Percentiles rank a stretch among this genome's conserved stretches.
Evolutionary conservation across 2,113 vertebrate genomes (phyloP).

Genomic region (Cardinalis cardinalis): DNA sequence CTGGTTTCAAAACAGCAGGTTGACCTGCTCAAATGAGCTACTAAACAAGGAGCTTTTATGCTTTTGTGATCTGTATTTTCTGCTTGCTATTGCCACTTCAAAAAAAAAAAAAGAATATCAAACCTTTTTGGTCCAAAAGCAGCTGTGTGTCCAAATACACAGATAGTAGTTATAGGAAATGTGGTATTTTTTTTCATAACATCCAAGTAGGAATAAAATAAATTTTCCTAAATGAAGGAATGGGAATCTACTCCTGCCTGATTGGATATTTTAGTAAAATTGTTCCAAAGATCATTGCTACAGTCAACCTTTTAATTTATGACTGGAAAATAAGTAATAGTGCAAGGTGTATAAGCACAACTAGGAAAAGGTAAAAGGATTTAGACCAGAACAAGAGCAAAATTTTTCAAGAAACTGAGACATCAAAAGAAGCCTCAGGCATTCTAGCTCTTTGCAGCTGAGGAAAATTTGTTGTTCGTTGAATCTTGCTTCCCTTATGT

Average conservation of each 20-base stretch:
- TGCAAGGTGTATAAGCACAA: neutral
- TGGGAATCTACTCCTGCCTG: neutral
- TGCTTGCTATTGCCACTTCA: neutral
- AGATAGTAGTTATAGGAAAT: neutral
- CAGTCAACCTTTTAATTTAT: neutral
- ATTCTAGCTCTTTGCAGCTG: neutral
- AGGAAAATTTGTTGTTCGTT: neutral
- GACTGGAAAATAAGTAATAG: neutral
- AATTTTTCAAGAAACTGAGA: constrained; percentile 1
- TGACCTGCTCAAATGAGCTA: neutral
- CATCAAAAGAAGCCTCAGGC: neutral
- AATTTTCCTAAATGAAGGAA: neutral
- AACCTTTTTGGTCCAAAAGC: neutral
- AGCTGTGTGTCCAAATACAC: neutral
- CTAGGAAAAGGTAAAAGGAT: neutral
- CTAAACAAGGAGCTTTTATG: neutral
- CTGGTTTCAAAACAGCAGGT: neutral
- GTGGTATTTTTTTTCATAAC: neutral
- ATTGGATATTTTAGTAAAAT: neutral
- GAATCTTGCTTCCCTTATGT: neutral
- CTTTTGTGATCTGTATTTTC: neutral
- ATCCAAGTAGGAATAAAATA: neutral
- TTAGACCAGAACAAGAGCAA: neutral
- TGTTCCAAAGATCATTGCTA: neutral
- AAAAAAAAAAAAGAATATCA: neutral